phyloP scores from a whole-genome alignment of 2,113 vertebrate genomes.

The Dryoscopus gambensis region DNA sequence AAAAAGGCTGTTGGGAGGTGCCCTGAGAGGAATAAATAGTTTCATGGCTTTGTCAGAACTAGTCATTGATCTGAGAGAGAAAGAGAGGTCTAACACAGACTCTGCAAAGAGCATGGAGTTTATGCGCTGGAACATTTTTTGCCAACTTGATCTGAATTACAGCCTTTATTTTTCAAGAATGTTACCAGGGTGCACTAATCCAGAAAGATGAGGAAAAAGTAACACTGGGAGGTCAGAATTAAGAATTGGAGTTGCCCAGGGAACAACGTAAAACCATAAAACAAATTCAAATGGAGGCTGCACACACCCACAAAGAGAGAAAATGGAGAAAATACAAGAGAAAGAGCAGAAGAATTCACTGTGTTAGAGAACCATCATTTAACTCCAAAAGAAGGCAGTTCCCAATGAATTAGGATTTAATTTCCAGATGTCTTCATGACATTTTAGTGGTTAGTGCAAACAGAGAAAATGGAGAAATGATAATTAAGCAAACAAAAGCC shows the following conservation, averaged over 20 bases:
- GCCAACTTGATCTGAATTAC: not conserved
- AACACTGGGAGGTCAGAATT: not conserved
- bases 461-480: not conserved
- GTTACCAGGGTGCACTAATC: not conserved
- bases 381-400: not conserved
- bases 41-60: not conserved
- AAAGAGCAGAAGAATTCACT: not conserved
- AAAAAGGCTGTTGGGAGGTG: not conserved
- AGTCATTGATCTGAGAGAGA: not conserved
- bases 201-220: not conserved
- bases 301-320: not conserved
- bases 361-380: not conserved
- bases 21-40: not conserved
- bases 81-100: not conserved
- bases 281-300: not conserved
- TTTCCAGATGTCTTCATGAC: conserved; percentile 10
- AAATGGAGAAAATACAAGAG: not conserved
- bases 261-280: not conserved
- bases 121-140: not conserved
- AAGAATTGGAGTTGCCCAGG: not conserved
- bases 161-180: not conserved
- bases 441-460: conserved; percentile 3
- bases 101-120: not conserved
- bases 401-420: not conserved
- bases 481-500: conserved; percentile 34